phyloP scores from a whole-genome alignment of 2,888 invertebrate genomes.

The Dasysyrphus albostriatus region DNA sequence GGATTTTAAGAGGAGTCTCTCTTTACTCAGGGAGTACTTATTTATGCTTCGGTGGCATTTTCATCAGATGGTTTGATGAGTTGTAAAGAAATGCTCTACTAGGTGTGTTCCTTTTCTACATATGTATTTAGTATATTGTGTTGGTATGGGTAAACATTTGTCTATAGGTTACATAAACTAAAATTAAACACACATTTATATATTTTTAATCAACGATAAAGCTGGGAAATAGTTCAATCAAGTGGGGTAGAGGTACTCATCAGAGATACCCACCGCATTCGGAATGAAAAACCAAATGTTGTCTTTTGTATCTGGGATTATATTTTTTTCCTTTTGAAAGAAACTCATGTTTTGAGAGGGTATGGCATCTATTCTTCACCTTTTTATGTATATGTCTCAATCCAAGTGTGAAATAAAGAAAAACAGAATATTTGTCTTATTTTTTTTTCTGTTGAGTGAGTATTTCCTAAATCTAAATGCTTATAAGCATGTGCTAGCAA shows the following conservation, averaged over 20 bases:
- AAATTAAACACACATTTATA: neutral
- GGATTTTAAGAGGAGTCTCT: neutral
- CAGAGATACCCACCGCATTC: neutral
- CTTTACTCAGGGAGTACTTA: neutral
- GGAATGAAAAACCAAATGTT: slow-evolving; percentile 23
- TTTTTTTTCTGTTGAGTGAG: slow-evolving; percentile 22
- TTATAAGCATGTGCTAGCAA: neutral
- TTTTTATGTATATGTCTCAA: neutral
- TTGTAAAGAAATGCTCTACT: slow-evolving; percentile 24
- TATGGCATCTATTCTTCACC: neutral
- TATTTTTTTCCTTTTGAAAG: neutral
- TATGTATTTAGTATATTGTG: neutral
- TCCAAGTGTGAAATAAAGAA: slow-evolving; percentile 19
- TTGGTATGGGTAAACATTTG: too few relatives aligned
- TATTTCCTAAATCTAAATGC: slow-evolving; percentile 5
- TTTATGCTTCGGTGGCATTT: slow-evolving; percentile 52
- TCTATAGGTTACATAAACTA: neutral
- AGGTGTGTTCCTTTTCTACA: neutral
- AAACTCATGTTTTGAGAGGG: slow-evolving; percentile 1
- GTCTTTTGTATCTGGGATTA: neutral
- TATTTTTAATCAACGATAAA: slow-evolving; percentile 64
- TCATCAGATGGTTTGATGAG: slow-evolving; percentile 57
- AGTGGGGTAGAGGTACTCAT: slow-evolving; percentile 14
- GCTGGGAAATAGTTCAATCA: slow-evolving; percentile 58
- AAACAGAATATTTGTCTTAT: slow-evolving; percentile 12